Base-by-base conservation (phyloP, 2,113 vertebrate genomes). In the Cacatua alba region DNA sequence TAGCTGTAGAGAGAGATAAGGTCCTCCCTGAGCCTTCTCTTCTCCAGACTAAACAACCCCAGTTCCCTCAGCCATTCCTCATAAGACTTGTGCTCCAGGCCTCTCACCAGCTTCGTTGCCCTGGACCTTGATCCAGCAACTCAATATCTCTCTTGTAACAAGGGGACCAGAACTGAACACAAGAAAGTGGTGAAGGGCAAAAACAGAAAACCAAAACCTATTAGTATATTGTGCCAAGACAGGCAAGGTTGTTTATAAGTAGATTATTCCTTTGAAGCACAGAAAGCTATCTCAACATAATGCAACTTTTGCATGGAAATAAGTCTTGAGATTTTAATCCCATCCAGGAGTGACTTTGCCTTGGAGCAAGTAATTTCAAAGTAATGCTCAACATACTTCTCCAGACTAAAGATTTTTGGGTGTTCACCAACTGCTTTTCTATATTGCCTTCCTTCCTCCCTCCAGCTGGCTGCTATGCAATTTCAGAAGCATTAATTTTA, bases 401-500 rank as follows among this genome's bases (percentile, higher is more conserved):
- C 33, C 37, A 91, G 78, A 82, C 43, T 59, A 53, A 80, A 94
- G 28, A 55, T 28, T 82, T 88, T 59, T 72, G 60, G 28, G 63
- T 80, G 49, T 59, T 78, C 78, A 64, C 43, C 63, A 57, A 62
- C n/a, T 37, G 39, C 10, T 85, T 75, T 87, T 71, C 52, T 49
- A 19, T 31, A 44, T 6, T 62, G 43, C 44, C 55, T 52, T 87
- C 23, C 43, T 14, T 82, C 62, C 39, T 80, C 82, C 62, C 43
- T 85, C 85, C 62, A 90, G 81, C 78, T 93, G 57, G 43, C 81
- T 91, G 65, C 70, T 68, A 44, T 31, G 67, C 33, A 85, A 48
- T 90, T 91, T 76, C 59, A 64, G 90, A 85, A 88, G 70, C 67
- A 90, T 43, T 82, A 52, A 48, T 83, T 91, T 78, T 68, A 87